Conservation (phyloP, 2,113 vertebrate genomes). For the Dasyurus viverrinus region DNA sequence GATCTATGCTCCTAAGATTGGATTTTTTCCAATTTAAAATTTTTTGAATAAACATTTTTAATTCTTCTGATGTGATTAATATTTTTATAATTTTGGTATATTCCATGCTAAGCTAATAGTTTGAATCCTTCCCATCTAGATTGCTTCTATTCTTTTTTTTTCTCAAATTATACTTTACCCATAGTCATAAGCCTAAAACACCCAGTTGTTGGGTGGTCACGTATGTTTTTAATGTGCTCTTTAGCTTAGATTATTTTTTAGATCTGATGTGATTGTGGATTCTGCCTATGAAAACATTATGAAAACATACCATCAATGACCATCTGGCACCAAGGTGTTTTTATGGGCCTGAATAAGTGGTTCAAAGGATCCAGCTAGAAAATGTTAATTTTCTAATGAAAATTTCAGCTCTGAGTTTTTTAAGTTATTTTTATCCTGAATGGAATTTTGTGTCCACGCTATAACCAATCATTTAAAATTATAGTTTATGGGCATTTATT, state of each 20-base stretch:
- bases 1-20: slow-evolving; percentile 53
- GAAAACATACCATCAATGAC: neutral
- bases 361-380: slow-evolving; percentile 2
- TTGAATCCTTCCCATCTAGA: slow-evolving; percentile 38
- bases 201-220: slow-evolving; percentile 24
- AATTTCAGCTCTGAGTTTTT: slow-evolving; percentile 49
- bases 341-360: slow-evolving; percentile 11
- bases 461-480: slow-evolving; percentile 65
- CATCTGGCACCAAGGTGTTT: neutral
- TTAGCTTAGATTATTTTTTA: neutral
- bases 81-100: slow-evolving; percentile 61
- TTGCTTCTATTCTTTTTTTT: neutral
- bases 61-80: neutral
- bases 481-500: slow-evolving; percentile 29
- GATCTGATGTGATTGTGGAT: neutral
- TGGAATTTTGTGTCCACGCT: slow-evolving; percentile 55
- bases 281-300: neutral
- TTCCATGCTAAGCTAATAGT: slow-evolving; percentile 42
- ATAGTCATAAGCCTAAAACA: slow-evolving; percentile 28
- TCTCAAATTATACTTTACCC: slow-evolving; percentile 12
- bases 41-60: neutral
- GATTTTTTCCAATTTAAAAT: slow-evolving; percentile 63
- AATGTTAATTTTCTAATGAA: slow-evolving; percentile 49
- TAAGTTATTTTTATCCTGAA: slow-evolving; percentile 39
- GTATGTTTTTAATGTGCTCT: neutral